phyloP scores from a whole-genome alignment of 1,140 invertebrate species.

The Spodoptera frugiperda region DNA sequence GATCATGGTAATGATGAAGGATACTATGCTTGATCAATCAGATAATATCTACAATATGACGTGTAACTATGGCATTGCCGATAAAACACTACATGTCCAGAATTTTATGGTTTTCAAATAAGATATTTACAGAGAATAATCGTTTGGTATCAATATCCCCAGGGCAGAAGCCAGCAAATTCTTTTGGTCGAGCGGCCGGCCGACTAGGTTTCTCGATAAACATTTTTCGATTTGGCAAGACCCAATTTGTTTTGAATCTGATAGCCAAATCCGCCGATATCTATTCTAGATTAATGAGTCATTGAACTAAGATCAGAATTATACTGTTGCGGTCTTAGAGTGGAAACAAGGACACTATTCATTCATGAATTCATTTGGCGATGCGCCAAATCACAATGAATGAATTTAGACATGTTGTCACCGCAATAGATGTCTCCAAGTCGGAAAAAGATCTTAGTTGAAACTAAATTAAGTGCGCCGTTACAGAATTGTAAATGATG shows the following conservation, averaged over 20 bases:
- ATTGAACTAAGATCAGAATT: slow-evolving; percentile 28
- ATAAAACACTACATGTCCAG: too few relatives aligned
- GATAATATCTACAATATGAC: too few relatives aligned
- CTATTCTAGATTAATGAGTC: slow-evolving; percentile 27
- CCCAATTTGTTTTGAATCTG: slow-evolving; percentile 20
- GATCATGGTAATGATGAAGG: too few relatives aligned
- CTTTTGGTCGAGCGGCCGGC: neutral
- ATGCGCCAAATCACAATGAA: slow-evolving; percentile 33
- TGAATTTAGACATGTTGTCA: slow-evolving; percentile 43
- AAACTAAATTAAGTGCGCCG: neutral
- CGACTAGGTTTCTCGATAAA: slow-evolving; percentile 4
- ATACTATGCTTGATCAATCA: too few relatives aligned
- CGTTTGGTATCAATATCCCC: neutral
- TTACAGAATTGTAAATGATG: neutral
- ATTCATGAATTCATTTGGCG: slow-evolving; percentile 45
- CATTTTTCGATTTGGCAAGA: slow-evolving; percentile 29
- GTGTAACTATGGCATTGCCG: too few relatives aligned
- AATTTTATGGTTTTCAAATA: too few relatives aligned
- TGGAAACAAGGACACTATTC: slow-evolving; percentile 30
- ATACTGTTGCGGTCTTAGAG: slow-evolving; percentile 25
- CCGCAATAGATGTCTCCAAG: neutral
- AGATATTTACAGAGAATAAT: too few relatives aligned
- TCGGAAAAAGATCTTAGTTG: neutral
- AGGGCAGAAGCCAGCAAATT: neutral
- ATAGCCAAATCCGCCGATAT: slow-evolving; percentile 8